Conservation (phyloP, 2,113 vertebrate genomes). For the Ophthalmolycus amberensis region DNA sequence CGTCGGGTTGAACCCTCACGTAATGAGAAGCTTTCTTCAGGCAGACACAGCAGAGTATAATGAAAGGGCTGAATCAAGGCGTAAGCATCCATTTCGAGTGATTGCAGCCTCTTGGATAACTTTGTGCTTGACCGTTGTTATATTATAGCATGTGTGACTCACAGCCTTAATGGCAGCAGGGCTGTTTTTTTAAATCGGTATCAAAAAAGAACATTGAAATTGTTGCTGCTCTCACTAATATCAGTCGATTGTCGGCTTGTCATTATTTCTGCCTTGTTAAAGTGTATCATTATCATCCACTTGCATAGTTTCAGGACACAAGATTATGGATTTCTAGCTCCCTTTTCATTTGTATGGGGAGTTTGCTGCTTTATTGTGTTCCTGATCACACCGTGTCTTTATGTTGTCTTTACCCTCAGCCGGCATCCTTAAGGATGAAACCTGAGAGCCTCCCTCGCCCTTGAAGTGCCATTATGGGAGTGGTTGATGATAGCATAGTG, state of each 20-base stretch:
- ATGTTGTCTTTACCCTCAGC: neutral
- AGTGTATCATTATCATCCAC: neutral
- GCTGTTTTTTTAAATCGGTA: neutral
- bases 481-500: slow-evolving; percentile 10
- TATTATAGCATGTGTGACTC: neutral
- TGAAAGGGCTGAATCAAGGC: slow-evolving; percentile 14
- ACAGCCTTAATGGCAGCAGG: no score
- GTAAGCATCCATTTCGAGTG: neutral
- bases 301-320: neutral
- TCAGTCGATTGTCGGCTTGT: neutral
- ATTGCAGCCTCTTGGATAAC: slow-evolving; percentile 5
- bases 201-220: neutral
- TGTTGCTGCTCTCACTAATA: neutral
- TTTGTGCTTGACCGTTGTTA: neutral
- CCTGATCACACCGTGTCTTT: slow-evolving; percentile 22
- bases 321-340: neutral
- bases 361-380: neutral
- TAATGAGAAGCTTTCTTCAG: slow-evolving; percentile 9
- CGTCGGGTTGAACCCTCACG: neutral
- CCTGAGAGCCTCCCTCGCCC: slow-evolving; percentile 21
- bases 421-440: slow-evolving; percentile 28
- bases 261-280: neutral
- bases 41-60: slow-evolving; percentile 4
- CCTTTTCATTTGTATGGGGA: neutral
- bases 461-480: slow-evolving; percentile 48